Base-by-base conservation (phyloP, 2,113 vertebrate species). In the Sylvietta virens region DNA sequence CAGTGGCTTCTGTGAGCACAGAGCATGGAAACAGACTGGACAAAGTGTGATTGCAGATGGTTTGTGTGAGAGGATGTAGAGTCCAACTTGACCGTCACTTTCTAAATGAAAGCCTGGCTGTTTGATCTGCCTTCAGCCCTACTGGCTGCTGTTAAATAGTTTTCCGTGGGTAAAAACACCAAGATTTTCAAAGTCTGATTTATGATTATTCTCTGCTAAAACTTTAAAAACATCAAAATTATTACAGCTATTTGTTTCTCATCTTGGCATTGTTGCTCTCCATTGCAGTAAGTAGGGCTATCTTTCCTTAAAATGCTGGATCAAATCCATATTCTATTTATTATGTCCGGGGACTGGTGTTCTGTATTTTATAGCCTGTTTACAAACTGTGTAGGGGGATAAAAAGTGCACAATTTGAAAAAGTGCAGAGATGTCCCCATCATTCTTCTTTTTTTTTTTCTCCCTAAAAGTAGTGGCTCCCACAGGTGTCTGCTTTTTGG, bases 171-270 rank as follows among this genome's bases (percentile, higher is more conserved):
- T 42, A 81, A 76, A 94, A 90, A 3, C 47, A 73, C n/a, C 0
- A 1, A 62, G 44, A 85, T 91, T 93, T 92, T 88, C 82, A 58
- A 77, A 54, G 78, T 33, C 45, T 69, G 86, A 94, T 95, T 94
- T 91, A 94, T 91, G 67, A 86, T 91, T 80, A 93, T 77, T 60
- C 81, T 72, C 81, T 56, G 42, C 53, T 94, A 92, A 88, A 93
- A 71, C 84, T 91, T 93, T 97, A 84, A 94, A 97, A 79, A 5
- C 77, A 84, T 42, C 85, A 45, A 94, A 95, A 86, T 80, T 74
- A 92, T 90, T 92, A n/a, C 64, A 94, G 90, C 89, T 97, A 87
- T 92, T 95, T 92, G 57, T 95, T 91, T 90, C 80, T 84, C n/a
- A 51, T 79, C 48, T 85, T 96, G 89, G 79, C 77, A 77, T 70